phyloP scores from a whole-genome alignment of 2,113 vertebrate genomes.

The Trachemys scripta region DNA sequence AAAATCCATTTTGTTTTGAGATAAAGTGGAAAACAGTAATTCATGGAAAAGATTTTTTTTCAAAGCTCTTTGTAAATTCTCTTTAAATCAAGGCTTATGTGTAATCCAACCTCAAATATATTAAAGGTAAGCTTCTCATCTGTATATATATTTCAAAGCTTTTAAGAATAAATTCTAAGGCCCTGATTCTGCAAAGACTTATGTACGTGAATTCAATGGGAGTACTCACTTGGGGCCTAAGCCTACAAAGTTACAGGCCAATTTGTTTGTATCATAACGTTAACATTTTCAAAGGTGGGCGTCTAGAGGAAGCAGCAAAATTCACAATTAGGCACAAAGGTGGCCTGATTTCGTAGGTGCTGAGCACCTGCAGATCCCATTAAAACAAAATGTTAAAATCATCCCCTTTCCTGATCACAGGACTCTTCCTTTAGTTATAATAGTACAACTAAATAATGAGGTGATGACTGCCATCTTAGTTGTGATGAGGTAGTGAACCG shows the following conservation, averaged over 20 bases:
- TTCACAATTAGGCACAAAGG: background rate
- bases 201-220: background rate
- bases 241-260: background rate
- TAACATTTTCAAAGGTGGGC: background rate
- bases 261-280: accelerated
- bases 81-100: background rate
- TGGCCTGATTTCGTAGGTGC: background rate
- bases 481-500: background rate
- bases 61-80: background rate
- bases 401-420: background rate
- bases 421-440: background rate
- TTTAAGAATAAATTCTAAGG: background rate
- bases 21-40: background rate
- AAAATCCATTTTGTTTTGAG: background rate
- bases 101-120: background rate
- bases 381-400: background rate
- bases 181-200: background rate
- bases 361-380: background rate
- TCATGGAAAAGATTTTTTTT: background rate
- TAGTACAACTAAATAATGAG: background rate
- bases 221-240: background rate
- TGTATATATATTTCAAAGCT: background rate
- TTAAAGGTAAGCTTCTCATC: background rate
- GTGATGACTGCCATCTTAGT: background rate
- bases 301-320: background rate